These are phyloP conservation scores for Jacana jacana DNA, from an alignment of 2,113 vertebrate species.

Conservation along the genomic window DNA sequence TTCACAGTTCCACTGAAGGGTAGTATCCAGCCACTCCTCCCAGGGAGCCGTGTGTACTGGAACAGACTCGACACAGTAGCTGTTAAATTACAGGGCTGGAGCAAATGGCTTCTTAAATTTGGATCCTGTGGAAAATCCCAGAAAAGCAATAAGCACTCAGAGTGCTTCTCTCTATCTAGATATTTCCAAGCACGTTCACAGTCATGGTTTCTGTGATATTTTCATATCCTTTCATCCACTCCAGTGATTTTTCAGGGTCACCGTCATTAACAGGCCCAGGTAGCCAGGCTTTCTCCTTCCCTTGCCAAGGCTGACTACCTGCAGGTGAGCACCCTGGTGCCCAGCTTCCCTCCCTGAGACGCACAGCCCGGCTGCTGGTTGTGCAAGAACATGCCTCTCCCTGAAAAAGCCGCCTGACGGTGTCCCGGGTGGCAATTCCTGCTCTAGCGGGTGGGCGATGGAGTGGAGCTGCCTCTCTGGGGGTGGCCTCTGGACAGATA, in stretches of 20 bases:
- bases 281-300: neutral
- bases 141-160: neutral
- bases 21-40: neutral
- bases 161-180: neutral
- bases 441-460: neutral
- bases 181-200: neutral
- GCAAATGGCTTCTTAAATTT: slow-evolving; percentile 35
- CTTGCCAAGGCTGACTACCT: neutral
- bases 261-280: neutral
- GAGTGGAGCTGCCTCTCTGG: neutral
- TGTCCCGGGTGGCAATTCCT: neutral
- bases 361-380: neutral
- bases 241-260: neutral
- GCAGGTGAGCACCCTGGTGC: neutral
- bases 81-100: slow-evolving; percentile 56
- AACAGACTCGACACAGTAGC: slow-evolving; percentile 50
- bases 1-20: slow-evolving; percentile 18
- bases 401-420: accelerated
- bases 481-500: neutral
- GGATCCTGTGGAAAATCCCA: slow-evolving; percentile 51
- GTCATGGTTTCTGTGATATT: neutral
- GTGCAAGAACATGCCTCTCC: neutral
- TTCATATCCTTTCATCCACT: neutral
- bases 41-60: slow-evolving; percentile 19
- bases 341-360: neutral